Evolutionary conservation across 2,797 vertebrate species (phyloP).

Genomic region (Gymnopithys bicolor): DNA sequence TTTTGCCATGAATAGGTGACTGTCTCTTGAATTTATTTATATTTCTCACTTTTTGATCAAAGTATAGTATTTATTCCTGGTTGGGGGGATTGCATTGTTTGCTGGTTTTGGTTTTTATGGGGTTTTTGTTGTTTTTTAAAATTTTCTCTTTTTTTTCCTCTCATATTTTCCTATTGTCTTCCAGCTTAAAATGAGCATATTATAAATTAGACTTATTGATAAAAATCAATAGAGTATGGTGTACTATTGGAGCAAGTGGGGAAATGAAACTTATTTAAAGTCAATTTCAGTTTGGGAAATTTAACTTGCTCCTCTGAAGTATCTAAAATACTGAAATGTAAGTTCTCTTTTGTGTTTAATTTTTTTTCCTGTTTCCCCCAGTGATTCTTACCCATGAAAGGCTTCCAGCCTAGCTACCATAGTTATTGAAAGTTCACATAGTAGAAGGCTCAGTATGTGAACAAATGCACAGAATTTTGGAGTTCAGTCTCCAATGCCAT

Average conservation of each 20-base stretch:
- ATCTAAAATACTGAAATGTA: not conserved
- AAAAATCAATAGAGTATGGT: not conserved
- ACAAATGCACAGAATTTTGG: not conserved
- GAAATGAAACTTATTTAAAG: not conserved
- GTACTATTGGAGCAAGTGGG: not conserved
- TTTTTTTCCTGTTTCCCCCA: not conserved
- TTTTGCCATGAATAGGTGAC: constrained; percentile 43
- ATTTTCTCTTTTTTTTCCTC: not conserved
- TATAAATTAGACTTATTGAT: not conserved
- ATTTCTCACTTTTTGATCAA: constrained; percentile 17
- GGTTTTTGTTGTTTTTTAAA: rapidly evolving
- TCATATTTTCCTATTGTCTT: not conserved
- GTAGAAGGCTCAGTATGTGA: not conserved
- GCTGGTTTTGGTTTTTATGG: not conserved
- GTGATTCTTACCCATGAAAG: not conserved
- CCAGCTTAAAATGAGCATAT: not conserved
- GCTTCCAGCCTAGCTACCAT: not conserved
- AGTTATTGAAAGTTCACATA: not conserved
- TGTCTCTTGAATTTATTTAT: constrained; percentile 41
- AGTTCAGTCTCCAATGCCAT: not conserved
- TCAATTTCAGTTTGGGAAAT: not conserved
- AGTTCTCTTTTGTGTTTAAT: not conserved
- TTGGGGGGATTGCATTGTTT: not conserved
- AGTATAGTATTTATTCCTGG: not conserved
- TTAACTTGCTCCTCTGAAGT: not conserved